A percentile compares a stretch with the other conserved stretches of the same genome.
These are phyloP conservation scores for Metallyticus violacea DNA, from an alignment of 2,888 invertebrate genomes.

Conservation along the genomic window DNA sequence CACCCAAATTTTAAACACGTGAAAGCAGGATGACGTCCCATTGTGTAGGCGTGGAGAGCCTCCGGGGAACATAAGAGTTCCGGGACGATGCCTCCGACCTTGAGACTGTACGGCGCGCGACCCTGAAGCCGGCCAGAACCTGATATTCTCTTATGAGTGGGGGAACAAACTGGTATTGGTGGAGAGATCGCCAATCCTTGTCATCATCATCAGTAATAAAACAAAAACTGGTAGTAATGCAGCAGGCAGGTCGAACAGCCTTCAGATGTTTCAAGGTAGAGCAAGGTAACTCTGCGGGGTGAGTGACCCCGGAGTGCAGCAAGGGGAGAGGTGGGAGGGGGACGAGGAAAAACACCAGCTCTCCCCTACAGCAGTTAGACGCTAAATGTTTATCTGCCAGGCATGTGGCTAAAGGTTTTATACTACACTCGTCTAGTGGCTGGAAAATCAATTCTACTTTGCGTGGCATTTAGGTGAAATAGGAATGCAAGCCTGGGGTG, in stretches of 20 bases:
- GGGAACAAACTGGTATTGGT: background rate
- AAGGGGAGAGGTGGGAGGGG: too few relatives aligned
- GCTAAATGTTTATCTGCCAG: background rate
- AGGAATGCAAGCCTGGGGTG: background rate
- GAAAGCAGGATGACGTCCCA: background rate
- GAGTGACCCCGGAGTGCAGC: background rate
- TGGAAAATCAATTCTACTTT: background rate
- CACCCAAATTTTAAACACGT: too few relatives aligned
- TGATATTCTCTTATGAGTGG: background rate
- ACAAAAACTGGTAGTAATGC: background rate
- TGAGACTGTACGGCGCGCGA: conserved; percentile 7
- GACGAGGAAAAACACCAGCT: background rate
- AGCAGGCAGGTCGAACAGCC: too few relatives aligned
- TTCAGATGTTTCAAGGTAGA: background rate
- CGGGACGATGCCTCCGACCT: conserved; percentile 22
- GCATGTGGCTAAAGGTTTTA: background rate
- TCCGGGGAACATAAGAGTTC: background rate
- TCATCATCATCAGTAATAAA: background rate
- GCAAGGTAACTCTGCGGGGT: background rate
- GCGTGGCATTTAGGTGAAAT: background rate
- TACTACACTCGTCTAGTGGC: background rate
- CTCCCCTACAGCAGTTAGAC: too few relatives aligned
- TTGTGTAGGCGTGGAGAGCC: background rate
- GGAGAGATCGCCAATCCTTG: background rate
- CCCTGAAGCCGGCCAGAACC: conserved; percentile 7